Base-by-base conservation (phyloP, 2,888 invertebrate species). In the Tanytarsus gracilentus region DNA sequence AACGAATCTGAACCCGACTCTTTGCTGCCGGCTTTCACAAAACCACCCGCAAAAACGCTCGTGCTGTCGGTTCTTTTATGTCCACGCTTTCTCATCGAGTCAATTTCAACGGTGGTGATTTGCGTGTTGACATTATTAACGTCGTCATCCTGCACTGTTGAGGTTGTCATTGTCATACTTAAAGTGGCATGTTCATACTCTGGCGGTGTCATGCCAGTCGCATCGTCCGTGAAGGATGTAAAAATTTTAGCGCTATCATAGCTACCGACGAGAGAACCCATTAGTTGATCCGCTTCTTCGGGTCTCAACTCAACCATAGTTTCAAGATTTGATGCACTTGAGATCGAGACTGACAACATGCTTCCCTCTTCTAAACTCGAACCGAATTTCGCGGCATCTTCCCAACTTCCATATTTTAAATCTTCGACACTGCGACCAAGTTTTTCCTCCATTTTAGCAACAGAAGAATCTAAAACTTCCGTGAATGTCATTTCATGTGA, bases 401-500 rank as follows among this genome's bases (percentile, higher is more conserved):
- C 72, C 59, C 69, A 66, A 3, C 69, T 68, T 1, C 67, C 66
- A 14, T 69, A 65, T 2, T 60, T 61, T 7, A 51, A 39, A 16
- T 61, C 60, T 51, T 63, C 63, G 63, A 76, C 72, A 65, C 78
- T 77, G 67, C 79, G 76, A 52, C 79, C 79, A 1, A 69, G 65
- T 61, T 77, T 77, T 63, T 70, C 67, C 65, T 75, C 74, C 9
- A 73, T 72, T 62, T 77, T 74, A 7, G 70, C 63, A 64, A 72
- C 75, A 66, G 71, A 69, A 65, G 76, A 77, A 56, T 68, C 62
- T 9, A 74, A 63, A 69, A 67, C 66, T 16, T 64, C 63, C 66
- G 82, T 84, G 69, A 92, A 92, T 62, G 88, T 85, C 91, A 92
- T 92, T 76, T 92, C 92, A 66, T 88, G 86, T 0, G 91, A 92